Evolutionary conservation across 1,140 invertebrate species (phyloP).

Genomic region (Solenopsis fugax): DNA sequence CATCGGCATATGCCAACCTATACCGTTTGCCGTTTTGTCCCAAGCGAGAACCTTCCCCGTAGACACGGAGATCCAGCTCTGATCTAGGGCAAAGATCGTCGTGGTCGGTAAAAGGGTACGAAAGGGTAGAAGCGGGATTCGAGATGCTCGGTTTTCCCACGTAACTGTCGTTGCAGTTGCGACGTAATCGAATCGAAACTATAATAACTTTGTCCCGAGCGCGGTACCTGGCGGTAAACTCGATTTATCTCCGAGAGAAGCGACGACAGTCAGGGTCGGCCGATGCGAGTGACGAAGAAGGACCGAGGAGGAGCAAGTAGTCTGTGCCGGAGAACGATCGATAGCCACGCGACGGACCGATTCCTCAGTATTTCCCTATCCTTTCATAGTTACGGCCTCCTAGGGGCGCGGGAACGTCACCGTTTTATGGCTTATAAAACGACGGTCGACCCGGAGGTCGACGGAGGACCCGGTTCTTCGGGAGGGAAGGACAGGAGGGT

Average conservation of each 20-base stretch:
- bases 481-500: neutral
- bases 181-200: constrained; percentile 68
- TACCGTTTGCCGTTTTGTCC: neutral
- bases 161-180: constrained; percentile 65
- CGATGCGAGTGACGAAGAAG: constrained; percentile 50
- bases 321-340: constrained; percentile 38
- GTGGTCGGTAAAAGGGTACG: constrained; percentile 29
- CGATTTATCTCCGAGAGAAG: constrained; percentile 63
- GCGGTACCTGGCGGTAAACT: constrained; percentile 64
- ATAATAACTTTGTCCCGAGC: constrained; percentile 67
- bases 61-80: constrained; percentile 12
- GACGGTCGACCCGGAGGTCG: neutral
- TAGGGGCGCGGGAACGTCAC: constrained; percentile 1
- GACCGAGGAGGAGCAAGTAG: constrained; percentile 14
- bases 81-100: constrained; percentile 49
- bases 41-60: neutral
- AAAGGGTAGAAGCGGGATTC: constrained; percentile 46
- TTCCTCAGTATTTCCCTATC: constrained; percentile 54
- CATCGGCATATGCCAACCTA: neutral
- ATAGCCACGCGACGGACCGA: constrained; percentile 48
- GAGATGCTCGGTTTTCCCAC: constrained; percentile 46
- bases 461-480: neutral
- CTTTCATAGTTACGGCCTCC: constrained; percentile 53
- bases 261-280: constrained; percentile 51
- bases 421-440: constrained; percentile 57